Conservation (phyloP, 2,113 vertebrate species). For the Callionymus lyra region DNA sequence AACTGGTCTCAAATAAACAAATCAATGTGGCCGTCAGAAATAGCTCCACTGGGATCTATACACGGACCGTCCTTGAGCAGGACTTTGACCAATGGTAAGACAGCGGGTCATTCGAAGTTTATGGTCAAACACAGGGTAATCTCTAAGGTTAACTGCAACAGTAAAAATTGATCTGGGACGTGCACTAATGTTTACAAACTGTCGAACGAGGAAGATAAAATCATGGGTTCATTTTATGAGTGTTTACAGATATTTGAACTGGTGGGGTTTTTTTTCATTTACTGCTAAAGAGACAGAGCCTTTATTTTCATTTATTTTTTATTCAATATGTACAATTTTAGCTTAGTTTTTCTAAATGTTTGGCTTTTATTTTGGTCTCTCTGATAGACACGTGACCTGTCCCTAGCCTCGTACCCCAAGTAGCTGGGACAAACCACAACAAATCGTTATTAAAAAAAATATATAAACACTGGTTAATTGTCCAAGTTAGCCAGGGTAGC, state of each 20-base stretch:
- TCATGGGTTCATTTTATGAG: constrained; percentile 17
- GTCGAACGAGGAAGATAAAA: constrained; percentile 26
- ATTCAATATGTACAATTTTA: no score
- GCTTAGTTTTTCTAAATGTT: no score
- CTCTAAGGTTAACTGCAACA: constrained; percentile 13
- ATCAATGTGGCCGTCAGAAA: neutral
- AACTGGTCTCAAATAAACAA: neutral
- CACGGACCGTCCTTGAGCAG: neutral
- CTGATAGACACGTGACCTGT: no score
- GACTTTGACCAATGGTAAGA: constrained; percentile 21
- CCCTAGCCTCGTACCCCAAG: no score
- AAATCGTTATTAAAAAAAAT: no score
- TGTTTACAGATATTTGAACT: neutral
- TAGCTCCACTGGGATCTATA: neutral
- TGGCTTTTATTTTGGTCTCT: no score
- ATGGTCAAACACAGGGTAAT: constrained; percentile 11
- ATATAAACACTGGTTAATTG: no score
- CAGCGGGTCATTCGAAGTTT: constrained; percentile 17
- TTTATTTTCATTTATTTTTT: no score
- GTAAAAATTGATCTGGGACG: constrained; percentile 23
- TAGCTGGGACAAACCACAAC: no score
- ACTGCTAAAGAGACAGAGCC: no score
- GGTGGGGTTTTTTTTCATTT: no score
- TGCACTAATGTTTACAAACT: constrained; percentile 19
- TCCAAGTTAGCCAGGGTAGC: no score